A percentile compares a stretch with the other conserved stretches of the same genome.
Conservation (phyloP, 2,113 vertebrate genomes). For the Antechinus flavipes region DNA sequence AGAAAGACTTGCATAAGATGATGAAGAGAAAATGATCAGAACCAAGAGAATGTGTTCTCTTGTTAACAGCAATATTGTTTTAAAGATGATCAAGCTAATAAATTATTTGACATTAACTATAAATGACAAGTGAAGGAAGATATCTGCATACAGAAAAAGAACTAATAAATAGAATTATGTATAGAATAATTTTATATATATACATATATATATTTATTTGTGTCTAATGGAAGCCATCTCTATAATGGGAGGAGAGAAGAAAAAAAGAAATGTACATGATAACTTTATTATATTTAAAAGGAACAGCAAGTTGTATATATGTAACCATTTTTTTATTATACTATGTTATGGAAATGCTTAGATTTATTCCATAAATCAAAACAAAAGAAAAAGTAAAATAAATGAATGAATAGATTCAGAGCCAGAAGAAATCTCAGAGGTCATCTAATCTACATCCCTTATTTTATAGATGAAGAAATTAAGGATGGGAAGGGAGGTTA, state of each 20-base stretch:
- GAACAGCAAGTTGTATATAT: not conserved
- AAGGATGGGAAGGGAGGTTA: not conserved
- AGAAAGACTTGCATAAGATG: not conserved
- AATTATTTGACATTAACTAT: no score
- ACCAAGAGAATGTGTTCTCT: not conserved
- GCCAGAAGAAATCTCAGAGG: not conserved
- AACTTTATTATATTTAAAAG: not conserved
- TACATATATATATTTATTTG: not conserved
- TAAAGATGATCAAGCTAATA: not conserved
- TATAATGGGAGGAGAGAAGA: not conserved
- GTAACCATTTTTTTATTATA: not conserved
- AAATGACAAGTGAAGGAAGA: no score
- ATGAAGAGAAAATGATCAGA: not conserved
- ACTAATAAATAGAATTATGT: not conserved
- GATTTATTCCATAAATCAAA: not conserved
- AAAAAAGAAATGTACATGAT: not conserved
- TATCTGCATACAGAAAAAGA: not conserved
- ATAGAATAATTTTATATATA: not conserved
- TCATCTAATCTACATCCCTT: not conserved
- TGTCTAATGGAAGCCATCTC: not conserved
- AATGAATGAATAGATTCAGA: not conserved
- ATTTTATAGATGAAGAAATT: not conserved
- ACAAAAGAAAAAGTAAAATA: not conserved
- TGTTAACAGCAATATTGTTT: not conserved
- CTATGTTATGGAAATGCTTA: not conserved